Base-by-base conservation (phyloP, 2,888 invertebrate genomes). In the Caenorhabditis sp. region DNA sequence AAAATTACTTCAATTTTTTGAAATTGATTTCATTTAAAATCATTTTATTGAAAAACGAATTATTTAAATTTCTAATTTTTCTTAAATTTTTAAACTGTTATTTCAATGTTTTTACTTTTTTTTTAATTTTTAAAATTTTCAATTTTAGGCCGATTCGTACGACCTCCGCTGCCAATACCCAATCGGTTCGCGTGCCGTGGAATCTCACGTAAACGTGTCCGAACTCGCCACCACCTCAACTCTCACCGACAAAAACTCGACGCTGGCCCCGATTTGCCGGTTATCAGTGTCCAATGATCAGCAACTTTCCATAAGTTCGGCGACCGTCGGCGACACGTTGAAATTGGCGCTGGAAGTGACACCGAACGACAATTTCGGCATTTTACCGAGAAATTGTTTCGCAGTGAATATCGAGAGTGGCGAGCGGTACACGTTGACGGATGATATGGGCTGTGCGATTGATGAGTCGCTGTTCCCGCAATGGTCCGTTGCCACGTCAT, bases 81-180 rank as follows among this genome's bases (percentile, higher is more conserved):
- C 32, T n/a, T n/a, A n/a, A n/a, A n/a, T n/a, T n/a, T n/a, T n/a
- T n/a, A n/a, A n/a, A n/a, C n/a, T n/a, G n/a, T n/a, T n/a, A n/a
- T n/a, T n/a, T n/a, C n/a, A n/a, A n/a, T n/a, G n/a, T n/a, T n/a
- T n/a, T n/a, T n/a, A n/a, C 32, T 32, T 9, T 6, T 32, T 32
- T 32, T 32, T 32, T 40, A 47, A 47, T 18, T 47, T 9, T 47
- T n/a, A n/a, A n/a, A n/a, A n/a, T n/a, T 40, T 40, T 15, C 9
- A 2, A n/a, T 64, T 64, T n/a, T 44, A 67, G 37, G 96, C 97
- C 5, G 96, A 97, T 92, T 97, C 97, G 1, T 98, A 97, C 93
- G 96, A 97, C 93, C 96, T 98, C 20, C 78, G 82, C 1, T 82
- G 82, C 65, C 76, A 76, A 65, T 82, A 82, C 35, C 82, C 82